Conservation (phyloP, 1,140 invertebrate genomes). For the Batillaria attramentaria region DNA sequence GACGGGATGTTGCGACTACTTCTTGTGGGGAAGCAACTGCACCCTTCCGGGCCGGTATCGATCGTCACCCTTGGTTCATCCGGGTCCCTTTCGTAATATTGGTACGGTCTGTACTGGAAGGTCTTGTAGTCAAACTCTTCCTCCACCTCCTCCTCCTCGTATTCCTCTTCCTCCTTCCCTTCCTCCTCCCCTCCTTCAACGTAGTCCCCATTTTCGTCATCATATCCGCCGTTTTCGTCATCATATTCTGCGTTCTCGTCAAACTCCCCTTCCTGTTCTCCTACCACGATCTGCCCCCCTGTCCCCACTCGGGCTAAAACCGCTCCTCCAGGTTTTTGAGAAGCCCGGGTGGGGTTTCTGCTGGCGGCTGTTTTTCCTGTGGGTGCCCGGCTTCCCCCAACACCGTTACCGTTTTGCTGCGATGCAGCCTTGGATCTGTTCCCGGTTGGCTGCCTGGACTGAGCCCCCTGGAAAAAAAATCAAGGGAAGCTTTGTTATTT, state of each 20-base stretch:
- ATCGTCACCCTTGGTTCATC: neutral
- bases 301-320: neutral
- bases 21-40: constrained; percentile 43
- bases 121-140: constrained; percentile 16
- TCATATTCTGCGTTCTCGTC: constrained; percentile 4
- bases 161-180: constrained; percentile 23
- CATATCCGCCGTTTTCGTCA: constrained; percentile 2
- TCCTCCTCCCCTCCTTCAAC: constrained; percentile 15
- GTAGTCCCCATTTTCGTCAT: constrained; percentile 7
- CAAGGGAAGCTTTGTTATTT: no score
- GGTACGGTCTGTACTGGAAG: constrained; percentile 3
- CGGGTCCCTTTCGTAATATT: neutral
- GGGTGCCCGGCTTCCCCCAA: neutral
- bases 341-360: neutral
- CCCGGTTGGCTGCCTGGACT: no score
- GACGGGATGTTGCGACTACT: constrained; percentile 46
- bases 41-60: constrained; percentile 6
- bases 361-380: constrained; percentile 11
- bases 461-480: no score
- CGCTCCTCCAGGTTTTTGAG: neutral
- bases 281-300: constrained; percentile 7
- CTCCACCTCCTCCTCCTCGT: constrained; percentile 12
- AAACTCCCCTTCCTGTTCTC: neutral
- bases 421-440: no score
- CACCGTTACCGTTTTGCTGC: no score